Percentiles rank a stretch among this genome's conserved stretches.
These are phyloP conservation scores for Oceanodroma tethys DNA, from an alignment of 2,113 vertebrate genomes.

Conservation along the genomic window DNA sequence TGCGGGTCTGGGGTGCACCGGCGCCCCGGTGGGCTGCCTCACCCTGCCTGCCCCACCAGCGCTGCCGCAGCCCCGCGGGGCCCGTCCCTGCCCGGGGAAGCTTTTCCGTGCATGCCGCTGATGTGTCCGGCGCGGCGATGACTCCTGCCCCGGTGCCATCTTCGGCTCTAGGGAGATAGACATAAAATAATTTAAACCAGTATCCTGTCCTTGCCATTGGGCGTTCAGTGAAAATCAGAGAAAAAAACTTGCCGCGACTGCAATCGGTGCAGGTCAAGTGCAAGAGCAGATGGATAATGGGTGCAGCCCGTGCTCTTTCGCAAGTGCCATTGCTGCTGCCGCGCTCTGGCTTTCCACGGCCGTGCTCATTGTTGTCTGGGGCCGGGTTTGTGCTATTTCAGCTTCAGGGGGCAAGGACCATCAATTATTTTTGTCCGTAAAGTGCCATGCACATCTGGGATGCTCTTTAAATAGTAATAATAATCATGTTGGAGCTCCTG, in stretches of 20 bases:
- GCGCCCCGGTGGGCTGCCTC: no score
- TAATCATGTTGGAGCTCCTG: neutral
- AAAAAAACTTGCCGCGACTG: rapidly evolving
- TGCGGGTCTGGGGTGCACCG: no score
- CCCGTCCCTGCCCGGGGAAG: neutral
- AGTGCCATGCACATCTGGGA: neutral
- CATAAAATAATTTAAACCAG: rapidly evolving
- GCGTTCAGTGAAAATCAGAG: rapidly evolving
- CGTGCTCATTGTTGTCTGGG: neutral
- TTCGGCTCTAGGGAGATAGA: neutral
- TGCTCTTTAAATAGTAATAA: constrained; percentile 11
- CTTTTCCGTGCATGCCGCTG: neutral
- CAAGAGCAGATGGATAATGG: neutral
- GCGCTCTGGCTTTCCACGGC: neutral
- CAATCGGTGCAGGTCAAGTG: neutral
- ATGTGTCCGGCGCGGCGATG: rapidly evolving
- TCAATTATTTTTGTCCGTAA: neutral
- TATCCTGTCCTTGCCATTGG: rapidly evolving
- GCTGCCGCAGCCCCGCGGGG: neutral
- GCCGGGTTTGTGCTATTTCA: neutral
- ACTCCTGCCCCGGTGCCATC: neutral
- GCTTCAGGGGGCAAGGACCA: neutral
- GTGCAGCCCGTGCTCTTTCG: neutral
- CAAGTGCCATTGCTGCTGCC: neutral
- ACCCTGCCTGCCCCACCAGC: neutral